phyloP scores from a whole-genome alignment of 2,113 vertebrate genomes.

The Ceyx cyanopectus region DNA sequence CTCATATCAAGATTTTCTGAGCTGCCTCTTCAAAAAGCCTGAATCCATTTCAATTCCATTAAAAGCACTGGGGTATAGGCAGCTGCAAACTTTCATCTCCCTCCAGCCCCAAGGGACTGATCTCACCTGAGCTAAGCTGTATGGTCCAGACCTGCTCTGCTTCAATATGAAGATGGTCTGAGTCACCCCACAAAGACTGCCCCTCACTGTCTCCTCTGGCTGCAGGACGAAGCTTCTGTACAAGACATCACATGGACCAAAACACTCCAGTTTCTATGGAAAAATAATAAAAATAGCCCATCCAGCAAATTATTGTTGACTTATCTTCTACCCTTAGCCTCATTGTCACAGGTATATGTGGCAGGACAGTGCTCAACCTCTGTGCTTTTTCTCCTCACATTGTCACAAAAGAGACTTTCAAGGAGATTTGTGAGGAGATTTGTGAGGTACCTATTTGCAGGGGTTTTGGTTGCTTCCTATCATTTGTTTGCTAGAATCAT shows the following conservation, averaged over 20 bases:
- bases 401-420: neutral
- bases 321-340: constrained; percentile 14
- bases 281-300: constrained; percentile 43
- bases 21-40: neutral
- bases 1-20: neutral
- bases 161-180: neutral
- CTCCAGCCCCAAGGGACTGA: neutral
- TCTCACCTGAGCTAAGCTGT: constrained; percentile 31
- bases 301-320: neutral
- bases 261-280: neutral
- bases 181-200: neutral
- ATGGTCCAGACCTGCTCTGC: neutral
- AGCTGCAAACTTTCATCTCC: neutral
- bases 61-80: neutral
- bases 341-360: neutral
- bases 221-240: neutral
- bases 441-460: neutral
- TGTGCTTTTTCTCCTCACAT: neutral
- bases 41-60: neutral
- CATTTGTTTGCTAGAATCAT: too few species aligned
- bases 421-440: neutral
- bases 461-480: neutral
- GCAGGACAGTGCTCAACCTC: neutral
- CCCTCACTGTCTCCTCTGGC: neutral
- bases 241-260: neutral